Base-by-base conservation (phyloP, 2,888 invertebrate species). In the Polia nebulosa region DNA sequence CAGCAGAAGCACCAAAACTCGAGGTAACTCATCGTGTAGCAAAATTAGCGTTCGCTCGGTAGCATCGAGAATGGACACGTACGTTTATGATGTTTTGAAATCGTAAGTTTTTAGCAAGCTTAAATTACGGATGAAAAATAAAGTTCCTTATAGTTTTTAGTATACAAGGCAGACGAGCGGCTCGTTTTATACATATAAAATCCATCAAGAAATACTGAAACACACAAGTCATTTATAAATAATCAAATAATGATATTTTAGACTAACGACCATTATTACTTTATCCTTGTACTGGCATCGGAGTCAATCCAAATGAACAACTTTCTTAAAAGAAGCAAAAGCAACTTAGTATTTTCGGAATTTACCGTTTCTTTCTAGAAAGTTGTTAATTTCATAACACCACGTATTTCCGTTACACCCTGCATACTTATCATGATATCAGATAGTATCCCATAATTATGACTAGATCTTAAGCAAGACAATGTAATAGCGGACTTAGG, bases 141-240 rank as follows among this genome's bases (percentile, higher is more conserved):
- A 39, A 39, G 13, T 36, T 15, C 36, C 15, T 17, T 39, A 39
- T 39, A 6, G 17, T 20, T 20, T 3, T 44, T 3, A 20, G 13
- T 22, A 45, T 4, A 6, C 22, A 1, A n/a, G 9, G 0, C 17
- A 7, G 6, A 29, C 5, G 22, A 29, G 17, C 25, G 17, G 71
- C 11, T 71, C 1, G 8, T 34, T 2, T 7, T 13, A 15, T 34
- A 15, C 13, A 22, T 29, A 27, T 45, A 0, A 47, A 49, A 41
- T 61, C 4, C 15, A 2, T 3, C 20, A 34, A 20, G 27, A 72
- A 4, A 73, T 63, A 63, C 41, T 69, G 51, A 73, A 73, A 73
- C 73, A 62, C 63, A 39, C 13, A 0, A 2, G 17, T 63, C 1
- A 60, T 25, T 27, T n/a, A n/a, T n/a, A n/a, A n/a, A n/a, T 17